A percentile compares a stretch with the other conserved stretches of the same genome.
Evolutionary conservation across 2,888 invertebrate species (phyloP).

Genomic region (Pammene aurita): DNA sequence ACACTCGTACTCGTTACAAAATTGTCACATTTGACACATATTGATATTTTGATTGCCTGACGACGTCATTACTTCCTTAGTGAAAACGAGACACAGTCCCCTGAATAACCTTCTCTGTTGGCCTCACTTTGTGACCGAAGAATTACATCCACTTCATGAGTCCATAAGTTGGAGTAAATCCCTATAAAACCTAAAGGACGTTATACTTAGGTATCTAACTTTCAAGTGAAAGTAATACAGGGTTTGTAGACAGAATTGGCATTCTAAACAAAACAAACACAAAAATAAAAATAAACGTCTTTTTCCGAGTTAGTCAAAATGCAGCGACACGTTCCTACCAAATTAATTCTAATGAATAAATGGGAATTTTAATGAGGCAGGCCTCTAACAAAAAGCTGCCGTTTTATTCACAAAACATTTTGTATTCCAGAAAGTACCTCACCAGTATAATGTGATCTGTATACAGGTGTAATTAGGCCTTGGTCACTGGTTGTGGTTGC

Average conservation of each 20-base stretch:
- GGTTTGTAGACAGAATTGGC: background rate
- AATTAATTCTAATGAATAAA: conserved; percentile 35
- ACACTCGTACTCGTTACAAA: too few species aligned
- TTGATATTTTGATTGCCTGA: too few species aligned
- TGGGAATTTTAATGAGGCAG: conserved; percentile 29
- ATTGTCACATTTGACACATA: too few species aligned
- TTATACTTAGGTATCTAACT: too few species aligned
- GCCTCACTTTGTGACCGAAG: too few species aligned
- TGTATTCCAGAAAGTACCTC: background rate
- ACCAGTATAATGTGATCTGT: background rate
- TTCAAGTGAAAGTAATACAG: background rate
- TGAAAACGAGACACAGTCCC: too few species aligned
- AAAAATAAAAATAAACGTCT: background rate
- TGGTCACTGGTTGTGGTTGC: background rate
- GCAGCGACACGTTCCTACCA: conserved; percentile 16
- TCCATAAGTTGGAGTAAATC: too few species aligned
- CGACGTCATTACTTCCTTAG: too few species aligned
- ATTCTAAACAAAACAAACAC: background rate
- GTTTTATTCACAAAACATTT: background rate
- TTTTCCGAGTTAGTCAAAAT: conserved; percentile 13
- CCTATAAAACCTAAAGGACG: too few species aligned
- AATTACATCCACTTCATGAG: too few species aligned
- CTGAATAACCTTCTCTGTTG: too few species aligned
- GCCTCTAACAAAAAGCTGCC: conserved; percentile 22
- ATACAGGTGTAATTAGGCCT: background rate